Conservation (phyloP, 2,888 invertebrate genomes). For the Malachius bipustulatus region DNA sequence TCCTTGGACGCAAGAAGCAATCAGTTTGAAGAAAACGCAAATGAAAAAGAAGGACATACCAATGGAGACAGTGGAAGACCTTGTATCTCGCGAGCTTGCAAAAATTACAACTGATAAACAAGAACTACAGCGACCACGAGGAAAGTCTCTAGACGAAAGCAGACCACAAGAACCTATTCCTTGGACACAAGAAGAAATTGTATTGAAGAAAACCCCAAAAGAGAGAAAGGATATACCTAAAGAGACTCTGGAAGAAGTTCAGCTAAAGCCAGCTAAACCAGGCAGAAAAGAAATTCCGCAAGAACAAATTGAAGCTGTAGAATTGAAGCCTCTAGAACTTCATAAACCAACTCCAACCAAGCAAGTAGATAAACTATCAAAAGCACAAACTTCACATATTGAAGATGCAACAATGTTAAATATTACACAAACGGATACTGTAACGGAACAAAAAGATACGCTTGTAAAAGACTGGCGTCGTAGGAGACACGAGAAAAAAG, state of each 20-base stretch:
- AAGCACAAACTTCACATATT: not conserved
- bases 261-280: slow-evolving; percentile 19
- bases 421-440: not conserved
- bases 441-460: slow-evolving; percentile 29
- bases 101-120: slow-evolving; percentile 3
- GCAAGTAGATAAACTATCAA: slow-evolving; percentile 17
- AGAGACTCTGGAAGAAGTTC: slow-evolving; percentile 28
- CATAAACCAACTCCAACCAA: slow-evolving; percentile 17
- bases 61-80: slow-evolving; percentile 33
- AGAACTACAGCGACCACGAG: not conserved
- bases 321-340: slow-evolving; percentile 1
- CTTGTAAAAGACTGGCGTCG: not conserved
- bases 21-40: slow-evolving; percentile 37
- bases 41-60: slow-evolving; percentile 29
- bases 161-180: slow-evolving; percentile 32
- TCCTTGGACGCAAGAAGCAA: slow-evolving; percentile 49
- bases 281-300: not conserved
- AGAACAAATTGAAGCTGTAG: not conserved
- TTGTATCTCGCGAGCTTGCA: slow-evolving; percentile 42
- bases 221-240: slow-evolving; percentile 41
- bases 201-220: slow-evolving; percentile 36
- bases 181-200: slow-evolving; percentile 53
- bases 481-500: slow-evolving; percentile 16
- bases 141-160: no score
- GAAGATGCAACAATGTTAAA: slow-evolving; percentile 1